A percentile compares a stretch with the other conserved stretches of the same genome.
These are phyloP conservation scores for Prunella strophiata DNA, from an alignment of 2,797 vertebrate species.

Conservation along the genomic window DNA sequence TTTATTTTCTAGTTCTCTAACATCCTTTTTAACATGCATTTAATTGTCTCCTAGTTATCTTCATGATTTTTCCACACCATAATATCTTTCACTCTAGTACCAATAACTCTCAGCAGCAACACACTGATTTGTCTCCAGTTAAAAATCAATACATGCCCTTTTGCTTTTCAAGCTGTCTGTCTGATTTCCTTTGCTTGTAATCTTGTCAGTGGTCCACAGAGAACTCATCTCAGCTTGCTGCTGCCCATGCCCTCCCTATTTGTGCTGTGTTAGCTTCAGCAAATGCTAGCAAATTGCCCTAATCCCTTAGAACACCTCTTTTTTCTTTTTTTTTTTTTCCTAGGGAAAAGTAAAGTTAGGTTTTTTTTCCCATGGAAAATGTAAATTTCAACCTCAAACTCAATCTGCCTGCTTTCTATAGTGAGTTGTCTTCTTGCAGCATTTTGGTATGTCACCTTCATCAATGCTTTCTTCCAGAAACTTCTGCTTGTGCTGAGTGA, in stretches of 20 bases:
- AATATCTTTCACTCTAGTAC: not conserved
- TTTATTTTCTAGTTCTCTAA: not conserved
- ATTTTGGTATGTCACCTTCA: not conserved
- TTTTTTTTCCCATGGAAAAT: not conserved
- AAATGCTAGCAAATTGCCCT: not conserved
- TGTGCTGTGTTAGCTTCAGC: not conserved
- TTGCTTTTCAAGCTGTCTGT: not conserved
- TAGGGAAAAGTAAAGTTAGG: not conserved
- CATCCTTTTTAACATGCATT: not conserved
- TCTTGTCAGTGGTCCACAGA: not conserved
- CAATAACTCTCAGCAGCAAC: not conserved
- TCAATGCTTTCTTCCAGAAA: not conserved
- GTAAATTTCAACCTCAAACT: not conserved
- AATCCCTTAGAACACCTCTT: not conserved
- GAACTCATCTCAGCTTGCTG: not conserved
- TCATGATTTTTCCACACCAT: not conserved
- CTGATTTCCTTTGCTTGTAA: not conserved
- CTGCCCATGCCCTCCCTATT: accelerated
- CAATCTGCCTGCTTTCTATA: not conserved
- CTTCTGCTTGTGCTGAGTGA: not conserved
- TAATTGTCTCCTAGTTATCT: not conserved
- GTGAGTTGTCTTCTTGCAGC: not conserved
- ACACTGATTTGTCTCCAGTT: not conserved
- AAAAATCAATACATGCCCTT: not conserved
- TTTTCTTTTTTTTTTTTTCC: no score